Percentiles rank a stretch among this genome's conserved stretches.
Conservation (phyloP, 2,113 vertebrate genomes). For the Capricornis sumatraensis region DNA sequence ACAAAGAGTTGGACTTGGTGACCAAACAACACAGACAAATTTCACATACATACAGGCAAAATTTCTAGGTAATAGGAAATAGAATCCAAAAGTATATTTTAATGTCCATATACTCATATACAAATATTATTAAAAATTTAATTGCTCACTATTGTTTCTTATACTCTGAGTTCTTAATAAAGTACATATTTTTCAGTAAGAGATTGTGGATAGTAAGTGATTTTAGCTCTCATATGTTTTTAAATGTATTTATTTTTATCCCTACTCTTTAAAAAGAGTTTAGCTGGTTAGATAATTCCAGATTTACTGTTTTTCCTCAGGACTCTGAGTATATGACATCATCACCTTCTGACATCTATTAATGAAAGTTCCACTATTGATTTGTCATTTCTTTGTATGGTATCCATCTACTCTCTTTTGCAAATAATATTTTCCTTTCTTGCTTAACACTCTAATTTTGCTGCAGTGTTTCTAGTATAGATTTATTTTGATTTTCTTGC, state of each 20-base stretch:
- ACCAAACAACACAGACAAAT: not conserved
- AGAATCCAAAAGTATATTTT: not conserved
- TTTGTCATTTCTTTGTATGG: not conserved
- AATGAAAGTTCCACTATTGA: not conserved
- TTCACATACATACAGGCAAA: not conserved
- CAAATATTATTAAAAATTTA: not conserved
- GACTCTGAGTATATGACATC: not conserved
- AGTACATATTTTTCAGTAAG: not conserved
- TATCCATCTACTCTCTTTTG: not conserved
- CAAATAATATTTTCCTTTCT: not conserved
- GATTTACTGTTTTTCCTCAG: not conserved
- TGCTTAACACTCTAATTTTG: not conserved
- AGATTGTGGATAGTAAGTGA: not conserved
- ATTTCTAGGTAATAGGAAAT: not conserved
- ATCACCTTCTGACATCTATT: not conserved
- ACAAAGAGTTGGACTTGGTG: not conserved
- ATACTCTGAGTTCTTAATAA: not conserved
- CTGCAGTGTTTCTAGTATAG: not conserved
- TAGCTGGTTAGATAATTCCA: not conserved
- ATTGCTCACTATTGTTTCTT: not conserved
- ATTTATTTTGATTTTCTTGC: not conserved
- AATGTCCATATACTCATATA: not conserved
- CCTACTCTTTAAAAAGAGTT: not conserved
- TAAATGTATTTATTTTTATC: not conserved
- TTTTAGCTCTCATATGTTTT: not conserved